Conservation (phyloP, 53 echinoderm and acorn worm genomes). For the Crossaster papposus region DNA sequence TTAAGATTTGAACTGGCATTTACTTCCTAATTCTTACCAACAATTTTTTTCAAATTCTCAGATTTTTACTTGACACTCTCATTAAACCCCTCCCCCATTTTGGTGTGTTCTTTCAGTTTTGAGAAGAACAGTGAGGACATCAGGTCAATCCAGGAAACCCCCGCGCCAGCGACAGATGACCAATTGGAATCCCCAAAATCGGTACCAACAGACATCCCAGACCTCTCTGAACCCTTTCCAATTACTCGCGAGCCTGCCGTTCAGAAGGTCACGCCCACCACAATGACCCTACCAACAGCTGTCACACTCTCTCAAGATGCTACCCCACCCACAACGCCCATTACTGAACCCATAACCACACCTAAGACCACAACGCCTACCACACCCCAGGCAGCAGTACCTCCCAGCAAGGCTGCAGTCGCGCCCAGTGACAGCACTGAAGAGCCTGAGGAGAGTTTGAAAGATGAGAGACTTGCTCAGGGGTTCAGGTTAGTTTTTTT, state of each 20-base stretch:
- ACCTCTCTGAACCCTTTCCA: not conserved
- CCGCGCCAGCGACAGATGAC: not conserved
- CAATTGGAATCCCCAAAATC: not conserved
- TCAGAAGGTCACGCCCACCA: conserved; percentile 49
- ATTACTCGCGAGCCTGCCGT: conserved; percentile 36
- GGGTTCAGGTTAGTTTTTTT: conserved; percentile 50
- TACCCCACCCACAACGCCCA: not conserved
- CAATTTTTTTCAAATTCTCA: no score
- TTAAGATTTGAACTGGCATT: no score
- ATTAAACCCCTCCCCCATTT: not conserved
- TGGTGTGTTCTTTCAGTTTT: conserved; percentile 76
- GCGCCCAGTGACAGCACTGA: conserved; percentile 6
- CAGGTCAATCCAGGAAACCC: conserved; percentile 27
- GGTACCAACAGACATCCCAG: not conserved
- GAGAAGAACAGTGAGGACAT: conserved; percentile 80
- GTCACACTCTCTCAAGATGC: not conserved
- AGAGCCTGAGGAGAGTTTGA: conserved; percentile 5
- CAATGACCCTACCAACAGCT: conserved; percentile 6
- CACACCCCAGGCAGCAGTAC: not conserved
- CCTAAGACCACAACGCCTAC: not conserved
- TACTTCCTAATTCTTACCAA: no score
- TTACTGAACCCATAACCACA: not conserved
- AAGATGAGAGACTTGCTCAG: conserved; percentile 38
- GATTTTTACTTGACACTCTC: no score
- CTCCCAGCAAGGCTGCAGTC: conserved; percentile 39